Evolutionary conservation across 2,797 vertebrate genomes (phyloP), one percentile per base, ranked within the genome.

Genomic region (Pseudochirops cupreus): DNA sequence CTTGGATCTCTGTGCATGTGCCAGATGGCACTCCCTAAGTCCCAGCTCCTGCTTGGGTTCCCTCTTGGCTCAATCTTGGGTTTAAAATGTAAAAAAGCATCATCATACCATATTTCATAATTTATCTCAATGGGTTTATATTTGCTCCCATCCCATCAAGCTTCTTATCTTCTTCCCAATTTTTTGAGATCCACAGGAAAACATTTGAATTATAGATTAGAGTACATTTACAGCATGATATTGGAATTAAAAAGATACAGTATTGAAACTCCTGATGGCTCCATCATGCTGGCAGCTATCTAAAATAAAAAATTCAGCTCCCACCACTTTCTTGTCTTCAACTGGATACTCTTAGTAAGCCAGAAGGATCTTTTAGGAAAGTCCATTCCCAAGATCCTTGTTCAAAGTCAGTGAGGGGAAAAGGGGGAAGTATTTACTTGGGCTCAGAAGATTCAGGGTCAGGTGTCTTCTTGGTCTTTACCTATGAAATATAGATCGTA

Each of bases 1-100:
- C 67, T 82, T 82, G 67, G 18, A 82, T 82, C 67, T 82, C 67
- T 82, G 67, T 82, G 67, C 67, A 82, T 82, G 67, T 82, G n/a
- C 67, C 67, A 82, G 67, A 82, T 82, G 67, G 67, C 67, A 39
- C 67, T 82, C n/a, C 67, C 67, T 39, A 21, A 82, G 18, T 82
- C 67, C 33, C 67, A 82, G 67, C 2, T 18, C 67, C 18, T 82
- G 67, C 67, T 82, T 82, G 18, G 67, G n/a, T 82, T 82, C 39
- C 67, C 39, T 82, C 39, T 82, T 82, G n/a, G 67, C 67, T 82
- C n/a, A 82, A 11, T 82, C 21, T 39, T 82, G 39, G n/a, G 67
- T 46, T 82, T 46, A 82, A 82, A 82, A 82, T 82, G n/a, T 82
- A 82, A 82, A 82, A 82, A 82, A 82, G 18, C 67, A 82, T 82